Percentiles rank a stretch among this genome's conserved stretches.
These are phyloP conservation scores for Zaprionus tsacasi DNA, from an alignment of 1,140 invertebrate species.

Conservation along the genomic window DNA sequence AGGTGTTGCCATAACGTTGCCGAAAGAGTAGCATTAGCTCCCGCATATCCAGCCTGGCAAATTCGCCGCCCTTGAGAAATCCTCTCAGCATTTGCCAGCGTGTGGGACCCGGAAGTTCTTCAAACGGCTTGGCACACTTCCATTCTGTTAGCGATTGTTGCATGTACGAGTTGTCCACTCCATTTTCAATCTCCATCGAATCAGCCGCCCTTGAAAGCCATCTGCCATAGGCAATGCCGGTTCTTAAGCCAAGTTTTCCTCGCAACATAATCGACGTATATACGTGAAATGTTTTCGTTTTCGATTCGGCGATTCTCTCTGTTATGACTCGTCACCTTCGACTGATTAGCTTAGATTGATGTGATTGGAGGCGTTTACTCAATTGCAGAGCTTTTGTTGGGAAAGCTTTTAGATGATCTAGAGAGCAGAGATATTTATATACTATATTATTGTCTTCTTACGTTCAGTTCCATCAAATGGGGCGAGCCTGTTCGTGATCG, in stretches of 20 bases:
- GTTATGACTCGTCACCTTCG: background rate
- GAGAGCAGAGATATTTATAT: background rate
- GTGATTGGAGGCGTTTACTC: background rate
- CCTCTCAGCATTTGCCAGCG: slow-evolving; percentile 57
- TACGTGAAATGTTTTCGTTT: too few species aligned
- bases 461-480: too few species aligned
- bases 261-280: slow-evolving; percentile 25
- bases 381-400: background rate
- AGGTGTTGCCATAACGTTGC: slow-evolving; percentile 53
- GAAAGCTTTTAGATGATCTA: background rate
- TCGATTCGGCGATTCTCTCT: too few species aligned
- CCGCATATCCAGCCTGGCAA: slow-evolving; percentile 29
- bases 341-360: background rate
- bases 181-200: background rate
- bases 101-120: slow-evolving; percentile 56
- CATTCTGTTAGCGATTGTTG: slow-evolving; percentile 54
- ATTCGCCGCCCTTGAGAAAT: slow-evolving; percentile 61
- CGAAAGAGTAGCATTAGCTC: slow-evolving; percentile 33
- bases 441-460: too few species aligned
- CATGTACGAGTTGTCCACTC: slow-evolving; percentile 25
- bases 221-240: background rate
- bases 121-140: slow-evolving; percentile 46
- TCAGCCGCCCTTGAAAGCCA: slow-evolving; percentile 32
- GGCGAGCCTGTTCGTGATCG: background rate
- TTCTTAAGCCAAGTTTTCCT: background rate